A percentile compares a stretch with the other conserved stretches of the same genome.
These are phyloP conservation scores for Salvelinus fontinalis DNA, from an alignment of 2,113 vertebrate species.

Conservation along the genomic window DNA sequence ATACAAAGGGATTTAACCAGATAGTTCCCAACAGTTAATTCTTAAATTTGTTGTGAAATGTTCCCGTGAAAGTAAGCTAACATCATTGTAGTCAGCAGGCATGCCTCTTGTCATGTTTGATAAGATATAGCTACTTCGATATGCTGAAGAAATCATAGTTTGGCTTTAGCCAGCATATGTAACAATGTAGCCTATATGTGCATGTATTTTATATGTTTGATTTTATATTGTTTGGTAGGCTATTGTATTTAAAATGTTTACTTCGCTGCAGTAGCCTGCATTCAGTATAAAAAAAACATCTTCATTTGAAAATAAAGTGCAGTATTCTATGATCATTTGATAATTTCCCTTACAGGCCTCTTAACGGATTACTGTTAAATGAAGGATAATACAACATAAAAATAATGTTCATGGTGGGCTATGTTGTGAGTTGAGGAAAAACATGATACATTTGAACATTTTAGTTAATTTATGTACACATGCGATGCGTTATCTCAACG, in stretches of 20 bases:
- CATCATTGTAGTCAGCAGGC: too few relatives aligned
- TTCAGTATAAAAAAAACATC: too few relatives aligned
- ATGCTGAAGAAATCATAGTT: too few relatives aligned
- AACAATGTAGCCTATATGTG: too few relatives aligned
- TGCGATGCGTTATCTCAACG: neutral
- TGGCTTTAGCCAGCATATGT: too few relatives aligned
- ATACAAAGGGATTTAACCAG: neutral
- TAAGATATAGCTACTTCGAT: too few relatives aligned
- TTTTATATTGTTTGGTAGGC: too few relatives aligned
- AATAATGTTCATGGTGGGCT: neutral
- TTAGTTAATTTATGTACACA: neutral
- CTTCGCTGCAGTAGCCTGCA: too few relatives aligned
- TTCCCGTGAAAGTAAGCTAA: neutral
- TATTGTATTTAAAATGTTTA: too few relatives aligned
- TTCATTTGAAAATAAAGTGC: neutral
- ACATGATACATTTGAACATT: neutral
- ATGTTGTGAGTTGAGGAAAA: neutral
- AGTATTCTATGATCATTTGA: neutral
- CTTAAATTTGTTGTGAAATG: neutral
- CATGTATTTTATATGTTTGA: too few relatives aligned
- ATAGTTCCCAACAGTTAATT: neutral
- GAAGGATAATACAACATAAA: neutral
- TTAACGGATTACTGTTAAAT: neutral
- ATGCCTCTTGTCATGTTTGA: too few relatives aligned
- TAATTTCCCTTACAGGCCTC: neutral